These are phyloP conservation scores for Meteorus colon DNA, from an alignment of 2,888 invertebrate species.

Conservation along the genomic window DNA sequence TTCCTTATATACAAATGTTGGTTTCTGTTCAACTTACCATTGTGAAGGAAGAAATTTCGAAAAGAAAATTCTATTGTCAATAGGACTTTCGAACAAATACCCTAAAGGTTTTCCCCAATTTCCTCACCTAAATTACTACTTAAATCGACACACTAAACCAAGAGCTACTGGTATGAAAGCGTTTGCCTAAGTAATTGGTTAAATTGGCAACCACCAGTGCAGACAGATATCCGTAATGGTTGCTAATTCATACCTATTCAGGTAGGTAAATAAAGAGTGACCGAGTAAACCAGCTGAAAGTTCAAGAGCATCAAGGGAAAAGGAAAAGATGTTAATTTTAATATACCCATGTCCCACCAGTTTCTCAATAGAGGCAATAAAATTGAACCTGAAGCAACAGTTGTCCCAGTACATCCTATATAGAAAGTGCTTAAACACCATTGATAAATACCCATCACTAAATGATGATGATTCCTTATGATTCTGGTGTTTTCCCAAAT, in stretches of 20 bases:
- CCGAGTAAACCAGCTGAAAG: background rate
- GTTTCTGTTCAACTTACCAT: too few relatives aligned
- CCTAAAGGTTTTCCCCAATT: too few relatives aligned
- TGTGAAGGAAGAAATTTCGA: too few relatives aligned
- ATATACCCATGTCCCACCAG: background rate
- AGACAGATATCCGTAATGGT: background rate
- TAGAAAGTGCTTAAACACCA: background rate
- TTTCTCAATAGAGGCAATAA: background rate
- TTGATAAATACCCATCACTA: background rate
- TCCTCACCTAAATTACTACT: too few relatives aligned
- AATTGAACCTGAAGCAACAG: background rate
- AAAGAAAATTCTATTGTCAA: too few relatives aligned
- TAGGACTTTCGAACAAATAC: too few relatives aligned
- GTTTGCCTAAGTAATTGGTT: background rate
- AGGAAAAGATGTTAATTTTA: background rate
- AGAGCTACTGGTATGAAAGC: background rate
- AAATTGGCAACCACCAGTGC: background rate
- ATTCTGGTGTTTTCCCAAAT: conserved; percentile 8
- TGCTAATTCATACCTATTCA: background rate
- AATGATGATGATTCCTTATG: background rate
- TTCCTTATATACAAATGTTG: too few relatives aligned
- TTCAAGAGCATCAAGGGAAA: background rate
- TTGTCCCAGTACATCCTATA: background rate
- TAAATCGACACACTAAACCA: background rate
- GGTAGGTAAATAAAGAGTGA: background rate